These are phyloP conservation scores for Platanista minor DNA, from an alignment of 2,113 vertebrate genomes.

Conservation along the genomic window DNA sequence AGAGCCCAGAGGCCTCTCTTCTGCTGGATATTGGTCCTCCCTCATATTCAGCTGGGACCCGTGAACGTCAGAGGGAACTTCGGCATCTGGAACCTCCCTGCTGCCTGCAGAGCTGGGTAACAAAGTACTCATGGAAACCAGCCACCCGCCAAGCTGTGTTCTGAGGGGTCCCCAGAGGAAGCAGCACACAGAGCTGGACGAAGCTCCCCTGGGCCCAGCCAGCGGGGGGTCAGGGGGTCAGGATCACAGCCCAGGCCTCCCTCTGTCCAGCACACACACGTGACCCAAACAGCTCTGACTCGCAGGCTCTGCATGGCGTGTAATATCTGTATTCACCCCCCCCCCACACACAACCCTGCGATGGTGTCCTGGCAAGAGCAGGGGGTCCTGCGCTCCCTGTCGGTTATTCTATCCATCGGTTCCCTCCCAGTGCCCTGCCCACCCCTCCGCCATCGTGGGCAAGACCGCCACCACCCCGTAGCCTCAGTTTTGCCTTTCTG, in stretches of 20 bases:
- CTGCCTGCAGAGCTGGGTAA: neutral
- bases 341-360: neutral
- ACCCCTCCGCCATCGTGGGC: accelerated
- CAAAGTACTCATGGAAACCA: accelerated
- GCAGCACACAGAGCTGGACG: neutral
- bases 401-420: too few species aligned
- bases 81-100: accelerated
- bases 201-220: neutral
- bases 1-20: neutral
- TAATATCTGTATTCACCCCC: too few species aligned
- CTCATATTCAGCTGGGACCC: accelerated
- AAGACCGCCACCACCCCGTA: neutral
- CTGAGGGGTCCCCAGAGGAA: neutral
- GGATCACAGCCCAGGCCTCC: neutral
- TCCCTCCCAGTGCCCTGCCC: too few species aligned
- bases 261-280: accelerated
- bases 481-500: neutral
- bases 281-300: too few species aligned
- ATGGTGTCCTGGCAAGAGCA: accelerated
- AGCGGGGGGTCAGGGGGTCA: accelerated
- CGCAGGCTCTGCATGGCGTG: neutral
- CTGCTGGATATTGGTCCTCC: accelerated
- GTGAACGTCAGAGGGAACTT: accelerated
- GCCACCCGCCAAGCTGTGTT: accelerated
- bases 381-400: neutral